Evolutionary conservation across 2,113 vertebrate genomes (phyloP), one percentile per base, ranked within the genome.

Genomic region (Cromileptes altivelis): DNA sequence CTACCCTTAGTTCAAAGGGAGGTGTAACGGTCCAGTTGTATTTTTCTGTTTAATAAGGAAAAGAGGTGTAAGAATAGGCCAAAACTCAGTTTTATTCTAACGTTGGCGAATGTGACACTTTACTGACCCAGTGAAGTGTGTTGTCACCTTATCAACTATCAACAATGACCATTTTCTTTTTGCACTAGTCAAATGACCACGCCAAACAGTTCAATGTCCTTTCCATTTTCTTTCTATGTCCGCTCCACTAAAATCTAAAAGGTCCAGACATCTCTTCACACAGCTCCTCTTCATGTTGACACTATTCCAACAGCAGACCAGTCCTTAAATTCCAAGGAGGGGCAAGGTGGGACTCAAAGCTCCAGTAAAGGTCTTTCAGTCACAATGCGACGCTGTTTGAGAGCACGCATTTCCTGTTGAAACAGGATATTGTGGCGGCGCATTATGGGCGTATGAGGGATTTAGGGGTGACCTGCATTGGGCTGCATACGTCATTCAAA

Each of bases 181-280:
- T 37, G 6, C 6, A 37, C 33, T 37, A 6, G 33, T 37, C 33
- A 37, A 37, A 37, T 37, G 6, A 37, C 33, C 33, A 37, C 6
- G 6, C 6, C 33, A 6, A 37, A 37, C 33, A 37, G 33, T 37
- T 37, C 33, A 37, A 37, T 37, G 33, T 37, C 6, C 33, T 7
- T 6, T 37, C 6, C 33, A 37, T 37, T 37, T 37, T 37, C 5
- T 37, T 37, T 37, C 33, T 37, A 37, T 8, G 33, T 37, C 33
- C 5, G 11, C 57, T 73, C 12, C 47, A 23, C 58, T 70, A 21
- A 60, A 69, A 86, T 68, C 30, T 56, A 81, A 70, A 83, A 88
- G 79, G 88, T 85, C 70, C 72, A 80, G 82, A 88, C 84, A 80
- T 33, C 50, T 17, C 83, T 70, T 21, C 15, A 19, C 64, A 40